phyloP scores from a whole-genome alignment of 1,140 invertebrate species.

The Pomacea maculata region DNA sequence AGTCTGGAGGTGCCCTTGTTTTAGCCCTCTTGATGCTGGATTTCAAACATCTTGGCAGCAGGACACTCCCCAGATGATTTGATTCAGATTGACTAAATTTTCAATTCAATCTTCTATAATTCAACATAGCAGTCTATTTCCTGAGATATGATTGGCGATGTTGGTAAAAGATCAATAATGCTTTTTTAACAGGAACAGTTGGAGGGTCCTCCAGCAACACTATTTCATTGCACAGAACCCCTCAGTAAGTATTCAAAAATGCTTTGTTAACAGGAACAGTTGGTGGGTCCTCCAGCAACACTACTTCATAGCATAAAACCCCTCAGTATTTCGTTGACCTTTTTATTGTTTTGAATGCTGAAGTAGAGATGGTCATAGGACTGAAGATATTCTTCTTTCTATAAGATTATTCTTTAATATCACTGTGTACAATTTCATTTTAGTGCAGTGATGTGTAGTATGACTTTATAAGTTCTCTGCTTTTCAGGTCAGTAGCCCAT shows the following conservation, averaged over 20 bases:
- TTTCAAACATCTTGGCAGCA: no score
- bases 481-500: conserved; percentile 2
- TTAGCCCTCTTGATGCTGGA: no score
- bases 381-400: background rate
- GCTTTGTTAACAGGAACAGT: background rate
- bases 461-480: background rate
- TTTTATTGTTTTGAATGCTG: background rate
- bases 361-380: background rate
- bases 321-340: background rate
- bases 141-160: no score
- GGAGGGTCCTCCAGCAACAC: background rate
- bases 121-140: no score
- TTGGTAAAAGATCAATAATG: no score
- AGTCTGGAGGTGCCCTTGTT: no score
- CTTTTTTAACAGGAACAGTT: conserved; percentile 2
- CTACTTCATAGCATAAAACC: background rate
- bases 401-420: background rate
- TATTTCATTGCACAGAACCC: background rate
- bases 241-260: background rate
- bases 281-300: background rate
- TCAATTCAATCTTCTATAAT: no score
- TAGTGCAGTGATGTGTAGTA: background rate
- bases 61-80: no score
- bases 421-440: background rate
- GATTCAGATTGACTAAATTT: no score